Conservation (phyloP, 2,888 invertebrate species). For the Epinotia nisella region DNA sequence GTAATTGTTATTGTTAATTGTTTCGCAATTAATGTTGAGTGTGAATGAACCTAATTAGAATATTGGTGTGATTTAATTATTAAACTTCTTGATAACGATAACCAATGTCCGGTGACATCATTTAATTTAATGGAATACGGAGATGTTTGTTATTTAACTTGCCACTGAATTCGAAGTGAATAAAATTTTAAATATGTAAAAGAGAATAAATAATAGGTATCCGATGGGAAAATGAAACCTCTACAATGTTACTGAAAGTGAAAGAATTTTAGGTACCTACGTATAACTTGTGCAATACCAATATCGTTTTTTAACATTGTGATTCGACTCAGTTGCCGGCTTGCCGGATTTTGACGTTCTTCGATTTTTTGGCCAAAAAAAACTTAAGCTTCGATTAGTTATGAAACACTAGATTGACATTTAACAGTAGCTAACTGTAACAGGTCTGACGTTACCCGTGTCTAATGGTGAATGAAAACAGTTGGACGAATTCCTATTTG, state of each 20-base stretch:
- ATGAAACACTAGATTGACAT: conserved; percentile 40
- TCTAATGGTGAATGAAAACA: conserved; percentile 31
- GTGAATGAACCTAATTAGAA: conserved; percentile 71
- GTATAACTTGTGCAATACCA: conserved; percentile 38
- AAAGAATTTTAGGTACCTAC: conserved; percentile 25
- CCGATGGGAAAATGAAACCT: too few relatives aligned
- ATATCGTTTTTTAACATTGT: conserved; percentile 31
- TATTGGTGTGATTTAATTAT: conserved; percentile 52
- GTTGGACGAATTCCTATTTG: conserved; percentile 11
- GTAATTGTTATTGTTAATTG: conserved; percentile 68
- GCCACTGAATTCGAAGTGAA: too few relatives aligned
- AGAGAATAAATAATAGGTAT: too few relatives aligned
- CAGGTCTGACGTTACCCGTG: conserved; percentile 33
- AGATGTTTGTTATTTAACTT: too few relatives aligned
- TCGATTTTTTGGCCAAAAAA: conserved; percentile 33
- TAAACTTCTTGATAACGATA: not conserved
- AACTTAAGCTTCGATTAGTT: conserved; percentile 35
- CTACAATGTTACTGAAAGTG: conserved; percentile 12
- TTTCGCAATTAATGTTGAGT: conserved; percentile 66
- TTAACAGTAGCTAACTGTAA: conserved; percentile 34
- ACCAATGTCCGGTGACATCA: not conserved
- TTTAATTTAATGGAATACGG: too few relatives aligned
- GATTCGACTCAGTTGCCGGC: conserved; percentile 30
- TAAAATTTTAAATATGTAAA: too few relatives aligned
- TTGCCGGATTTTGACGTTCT: conserved; percentile 18